phyloP scores from a whole-genome alignment of 1,140 invertebrate species.

The Microplitis mediator region DNA sequence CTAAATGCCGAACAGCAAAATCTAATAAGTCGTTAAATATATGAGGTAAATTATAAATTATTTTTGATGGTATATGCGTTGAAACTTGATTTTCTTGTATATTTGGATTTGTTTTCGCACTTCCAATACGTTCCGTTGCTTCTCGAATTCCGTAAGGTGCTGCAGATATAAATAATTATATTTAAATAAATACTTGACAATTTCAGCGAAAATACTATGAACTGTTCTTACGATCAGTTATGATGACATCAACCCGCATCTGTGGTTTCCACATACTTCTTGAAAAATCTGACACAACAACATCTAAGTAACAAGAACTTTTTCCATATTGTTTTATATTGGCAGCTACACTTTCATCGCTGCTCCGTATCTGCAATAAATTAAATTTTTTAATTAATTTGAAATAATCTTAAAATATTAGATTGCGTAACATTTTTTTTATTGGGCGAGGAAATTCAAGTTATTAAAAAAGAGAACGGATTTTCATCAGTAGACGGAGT shows the following conservation, averaged over 20 bases:
- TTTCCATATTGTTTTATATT: conserved; percentile 89
- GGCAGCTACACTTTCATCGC: conserved; percentile 82
- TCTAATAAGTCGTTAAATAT: conserved; percentile 83
- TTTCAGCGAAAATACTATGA: conserved; percentile 2
- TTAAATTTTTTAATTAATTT: background rate
- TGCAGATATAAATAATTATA: conserved; percentile 56
- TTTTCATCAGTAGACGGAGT: no score
- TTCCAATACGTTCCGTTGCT: conserved; percentile 83
- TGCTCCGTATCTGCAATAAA: conserved; percentile 68
- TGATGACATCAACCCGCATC: conserved; percentile 81
- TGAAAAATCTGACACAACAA: conserved; percentile 89
- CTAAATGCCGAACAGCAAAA: conserved; percentile 81
- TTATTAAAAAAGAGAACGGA: no score
- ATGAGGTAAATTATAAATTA: conserved; percentile 81
- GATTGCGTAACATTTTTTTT: no score
- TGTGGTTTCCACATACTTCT: conserved; percentile 76
- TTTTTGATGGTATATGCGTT: conserved; percentile 83
- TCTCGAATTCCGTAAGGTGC: conserved; percentile 96
- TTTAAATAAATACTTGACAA: conserved; percentile 16
- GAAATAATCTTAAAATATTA: no score
- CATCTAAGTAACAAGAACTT: conserved; percentile 80
- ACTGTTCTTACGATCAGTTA: conserved; percentile 87
- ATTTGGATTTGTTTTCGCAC: conserved; percentile 66
- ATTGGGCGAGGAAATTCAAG: no score
- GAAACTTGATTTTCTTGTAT: conserved; percentile 68